Base-by-base conservation (phyloP, 2,113 vertebrate genomes). In the Brachyistius frenatus region DNA sequence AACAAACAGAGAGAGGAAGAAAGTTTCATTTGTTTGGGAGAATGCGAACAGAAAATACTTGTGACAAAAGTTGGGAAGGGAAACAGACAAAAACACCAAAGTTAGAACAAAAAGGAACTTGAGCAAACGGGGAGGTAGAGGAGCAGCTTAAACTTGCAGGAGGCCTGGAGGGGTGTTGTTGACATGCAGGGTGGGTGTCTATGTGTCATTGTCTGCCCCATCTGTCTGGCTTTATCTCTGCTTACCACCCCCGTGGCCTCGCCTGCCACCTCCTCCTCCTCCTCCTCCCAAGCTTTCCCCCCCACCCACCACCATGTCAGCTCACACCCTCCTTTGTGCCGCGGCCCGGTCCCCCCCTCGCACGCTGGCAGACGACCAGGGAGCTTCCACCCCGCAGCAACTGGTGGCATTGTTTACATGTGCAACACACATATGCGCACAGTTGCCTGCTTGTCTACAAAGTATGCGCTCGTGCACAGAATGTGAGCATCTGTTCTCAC, bases 381-480 rank as follows among this genome's bases (percentile, higher is more conserved):
- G 61, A 68, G 81, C 81, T 75, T 87, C 85, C 84, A 86, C 84
- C 84, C 80, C 80, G 49, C 89, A 76, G 91, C 90, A 92, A 93
- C 90, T 89, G 89, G 89, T 92, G 91, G 85, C 91, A 91, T 91
- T 90, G 90, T 92, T 89, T 54, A 7, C 86, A 86, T 75, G 41
- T 58, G 56, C 47, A 5, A 23, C 31, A 23, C 84, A 77, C 62
- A 77, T 64, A 81, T 79, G 80, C 32, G 73, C 78, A 63, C 81
- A 87, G 80, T 81, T 77, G 83, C 68, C 66, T 10, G 55, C 47
- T 32, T 1, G 41, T 61, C 68, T 56, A 35, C 57, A 36, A 62
- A 47, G 67, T 66, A 30, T 16, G 69, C 63, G 32, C 72, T 64
- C 86, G 37, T 0, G 23, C 23, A 10, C 70, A 84, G 33, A 64